phyloP scores from a whole-genome alignment of 2,113 vertebrate species.

The Pangasianodon hypophthalmus region DNA sequence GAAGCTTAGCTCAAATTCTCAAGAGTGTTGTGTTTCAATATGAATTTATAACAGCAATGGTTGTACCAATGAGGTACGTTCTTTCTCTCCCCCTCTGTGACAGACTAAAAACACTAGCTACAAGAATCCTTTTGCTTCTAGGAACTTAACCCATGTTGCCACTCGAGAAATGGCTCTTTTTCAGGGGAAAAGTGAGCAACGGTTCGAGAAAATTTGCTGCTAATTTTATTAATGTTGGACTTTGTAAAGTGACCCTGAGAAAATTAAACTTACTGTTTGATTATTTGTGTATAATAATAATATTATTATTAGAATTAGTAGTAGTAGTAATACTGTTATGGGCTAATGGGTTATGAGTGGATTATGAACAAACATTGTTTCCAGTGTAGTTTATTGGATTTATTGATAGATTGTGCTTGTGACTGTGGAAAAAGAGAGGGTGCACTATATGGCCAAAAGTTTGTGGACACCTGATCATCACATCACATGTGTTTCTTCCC shows the following conservation, averaged over 20 bases:
- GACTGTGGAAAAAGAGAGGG: slow-evolving; percentile 21
- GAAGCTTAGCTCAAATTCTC: not conserved
- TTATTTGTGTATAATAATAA: not conserved
- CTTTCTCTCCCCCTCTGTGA: not conserved
- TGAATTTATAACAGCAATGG: not conserved
- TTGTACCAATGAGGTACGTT: not conserved
- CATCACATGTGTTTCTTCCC: not conserved
- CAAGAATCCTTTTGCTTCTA: not conserved
- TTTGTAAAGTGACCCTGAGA: not conserved
- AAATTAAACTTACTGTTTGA: not conserved
- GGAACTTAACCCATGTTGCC: not conserved
- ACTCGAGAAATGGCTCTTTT: not conserved
- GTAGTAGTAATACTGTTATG: not conserved
- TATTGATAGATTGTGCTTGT: slow-evolving; percentile 33
- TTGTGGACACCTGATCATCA: not conserved
- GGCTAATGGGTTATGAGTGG: not conserved
- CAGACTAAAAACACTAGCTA: not conserved
- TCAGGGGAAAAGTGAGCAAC: not conserved
- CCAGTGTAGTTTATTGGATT: not conserved
- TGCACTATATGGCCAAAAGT: not conserved
- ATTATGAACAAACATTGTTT: not conserved
- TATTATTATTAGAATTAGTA: not conserved
- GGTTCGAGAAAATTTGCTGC: not conserved
- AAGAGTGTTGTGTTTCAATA: not conserved
- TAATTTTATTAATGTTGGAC: not conserved